Conservation (phyloP, 2,888 invertebrate genomes). For the Calameuta idolon region DNA sequence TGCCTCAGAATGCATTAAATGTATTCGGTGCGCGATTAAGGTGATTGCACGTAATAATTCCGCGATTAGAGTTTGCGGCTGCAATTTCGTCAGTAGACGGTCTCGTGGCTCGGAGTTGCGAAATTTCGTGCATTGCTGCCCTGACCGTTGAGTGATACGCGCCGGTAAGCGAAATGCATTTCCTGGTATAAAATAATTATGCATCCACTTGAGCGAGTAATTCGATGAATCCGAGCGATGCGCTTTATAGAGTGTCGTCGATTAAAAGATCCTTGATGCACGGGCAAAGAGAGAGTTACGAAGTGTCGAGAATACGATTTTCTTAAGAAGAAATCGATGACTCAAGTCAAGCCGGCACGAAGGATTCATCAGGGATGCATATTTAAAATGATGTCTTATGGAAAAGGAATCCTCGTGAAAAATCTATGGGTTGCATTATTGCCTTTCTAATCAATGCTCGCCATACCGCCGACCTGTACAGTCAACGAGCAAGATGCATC, state of each 20-base stretch:
- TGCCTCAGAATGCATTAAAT: slow-evolving; percentile 15
- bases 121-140: slow-evolving; percentile 35
- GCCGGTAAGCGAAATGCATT: slow-evolving; percentile 18
- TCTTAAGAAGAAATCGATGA: background rate
- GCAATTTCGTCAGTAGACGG: slow-evolving; percentile 38
- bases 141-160: slow-evolving; percentile 25
- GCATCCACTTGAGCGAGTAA: background rate
- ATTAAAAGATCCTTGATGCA: background rate
- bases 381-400: background rate
- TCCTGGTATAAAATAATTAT: background rate
- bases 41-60: slow-evolving; percentile 43
- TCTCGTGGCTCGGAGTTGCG: slow-evolving; percentile 31
- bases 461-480: background rate
- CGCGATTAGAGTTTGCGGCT: slow-evolving; percentile 31
- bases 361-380: background rate
- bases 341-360: background rate
- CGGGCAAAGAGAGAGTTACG: background rate
- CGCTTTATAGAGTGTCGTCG: background rate
- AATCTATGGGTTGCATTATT: background rate
- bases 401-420: background rate
- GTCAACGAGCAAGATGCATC: background rate
- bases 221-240: background rate
- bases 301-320: background rate
- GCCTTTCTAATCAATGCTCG: background rate
- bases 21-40: slow-evolving; percentile 27